Conservation (phyloP, 2,888 invertebrate genomes). For the Galerucella calmariensis region DNA sequence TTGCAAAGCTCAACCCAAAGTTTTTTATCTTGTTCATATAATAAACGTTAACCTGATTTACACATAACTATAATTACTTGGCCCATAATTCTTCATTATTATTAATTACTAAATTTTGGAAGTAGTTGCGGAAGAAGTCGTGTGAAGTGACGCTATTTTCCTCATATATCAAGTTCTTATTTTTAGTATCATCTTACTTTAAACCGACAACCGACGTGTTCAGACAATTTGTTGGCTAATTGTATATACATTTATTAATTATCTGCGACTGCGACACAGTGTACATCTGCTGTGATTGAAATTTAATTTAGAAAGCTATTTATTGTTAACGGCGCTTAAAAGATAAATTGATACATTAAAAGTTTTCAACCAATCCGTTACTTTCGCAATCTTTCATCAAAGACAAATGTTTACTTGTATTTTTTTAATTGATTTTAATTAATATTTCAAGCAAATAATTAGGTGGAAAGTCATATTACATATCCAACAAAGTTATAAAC, state of each 20-base stretch:
- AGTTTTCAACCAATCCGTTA: slow-evolving; percentile 1
- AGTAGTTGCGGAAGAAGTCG: slow-evolving; percentile 1
- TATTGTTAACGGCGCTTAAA: slow-evolving; percentile 3
- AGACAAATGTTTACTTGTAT: not conserved
- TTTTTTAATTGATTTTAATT: not conserved
- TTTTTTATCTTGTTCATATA: too few relatives aligned
- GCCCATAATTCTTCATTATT: not conserved
- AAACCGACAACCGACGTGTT: not conserved
- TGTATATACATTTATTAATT: slow-evolving; percentile 14
- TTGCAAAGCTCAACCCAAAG: too few relatives aligned
- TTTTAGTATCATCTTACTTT: slow-evolving; percentile 8
- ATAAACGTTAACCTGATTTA: too few relatives aligned
- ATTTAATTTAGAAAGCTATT: slow-evolving; percentile 12
- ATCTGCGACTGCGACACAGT: not conserved
- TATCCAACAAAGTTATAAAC: too few relatives aligned
- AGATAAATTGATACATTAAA: slow-evolving; percentile 9
- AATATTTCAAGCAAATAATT: not conserved
- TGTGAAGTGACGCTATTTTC: not conserved
- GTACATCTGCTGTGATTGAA: slow-evolving; percentile 13
- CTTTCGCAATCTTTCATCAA: not conserved
- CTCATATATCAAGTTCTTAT: not conserved
- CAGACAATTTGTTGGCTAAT: slow-evolving; percentile 18
- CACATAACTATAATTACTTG: too few relatives aligned
- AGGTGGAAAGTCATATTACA: too few relatives aligned
- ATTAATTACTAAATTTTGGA: not conserved